phyloP scores from a whole-genome alignment of 2,797 vertebrate species.

The Champsocephalus esox region DNA sequence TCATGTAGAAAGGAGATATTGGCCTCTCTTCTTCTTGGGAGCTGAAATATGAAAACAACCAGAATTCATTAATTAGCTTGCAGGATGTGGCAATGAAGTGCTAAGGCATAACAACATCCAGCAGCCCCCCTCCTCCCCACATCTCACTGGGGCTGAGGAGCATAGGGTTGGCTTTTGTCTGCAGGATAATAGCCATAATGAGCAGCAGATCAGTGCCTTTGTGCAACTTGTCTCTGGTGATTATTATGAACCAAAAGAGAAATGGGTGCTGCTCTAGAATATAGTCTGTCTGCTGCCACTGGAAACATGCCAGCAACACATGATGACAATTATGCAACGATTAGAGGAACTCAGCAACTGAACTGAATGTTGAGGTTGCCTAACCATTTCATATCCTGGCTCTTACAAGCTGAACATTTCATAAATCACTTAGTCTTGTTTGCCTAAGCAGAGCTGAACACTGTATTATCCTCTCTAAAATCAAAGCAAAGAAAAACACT shows the following conservation, averaged over 20 bases:
- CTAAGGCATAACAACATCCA: constrained; percentile 47
- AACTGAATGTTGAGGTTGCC: constrained; percentile 57
- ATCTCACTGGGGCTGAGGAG: constrained; percentile 55
- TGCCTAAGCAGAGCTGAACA: constrained; percentile 39
- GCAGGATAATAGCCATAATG: constrained; percentile 75
- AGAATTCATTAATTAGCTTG: constrained; percentile 40
- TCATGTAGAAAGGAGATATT: constrained; percentile 94
- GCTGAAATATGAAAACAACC: constrained; percentile 82
- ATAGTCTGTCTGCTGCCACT: constrained; percentile 49
- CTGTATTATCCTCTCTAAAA: constrained; percentile 32
- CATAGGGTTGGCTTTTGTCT: constrained; percentile 76
- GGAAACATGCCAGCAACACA: constrained; percentile 60
- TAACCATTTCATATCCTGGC: constrained; percentile 70
- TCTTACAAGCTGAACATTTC: constrained; percentile 48
- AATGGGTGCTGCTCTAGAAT: constrained; percentile 50
- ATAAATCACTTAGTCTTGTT: constrained; percentile 61
- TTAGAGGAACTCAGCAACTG: constrained; percentile 64
- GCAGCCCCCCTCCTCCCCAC: constrained; percentile 6
- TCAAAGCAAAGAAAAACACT: constrained; percentile 41
- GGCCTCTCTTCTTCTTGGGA: constrained; percentile 91
- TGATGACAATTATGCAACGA: constrained; percentile 72
- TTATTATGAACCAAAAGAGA: constrained; percentile 71
- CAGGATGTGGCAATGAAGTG: constrained; percentile 26
- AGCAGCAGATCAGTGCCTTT: constrained; percentile 71
- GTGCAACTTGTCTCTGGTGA: constrained; percentile 77